These are phyloP conservation scores for Alitta virens DNA, from an alignment of 2,888 invertebrate genomes.

Conservation along the genomic window DNA sequence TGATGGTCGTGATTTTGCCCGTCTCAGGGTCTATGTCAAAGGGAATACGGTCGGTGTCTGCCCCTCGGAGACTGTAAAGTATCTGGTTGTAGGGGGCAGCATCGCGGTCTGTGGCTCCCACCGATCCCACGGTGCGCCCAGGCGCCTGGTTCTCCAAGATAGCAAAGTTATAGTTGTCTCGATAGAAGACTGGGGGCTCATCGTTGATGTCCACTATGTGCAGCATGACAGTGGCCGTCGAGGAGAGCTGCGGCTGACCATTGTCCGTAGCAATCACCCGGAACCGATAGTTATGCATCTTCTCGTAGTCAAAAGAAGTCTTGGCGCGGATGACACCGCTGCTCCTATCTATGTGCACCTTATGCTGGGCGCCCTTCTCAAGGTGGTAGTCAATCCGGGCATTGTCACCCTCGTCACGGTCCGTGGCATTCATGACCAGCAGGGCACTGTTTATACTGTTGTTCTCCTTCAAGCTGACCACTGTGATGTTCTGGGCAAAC, in stretches of 20 bases:
- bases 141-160: conserved; percentile 7
- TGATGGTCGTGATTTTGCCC: conserved; percentile 11
- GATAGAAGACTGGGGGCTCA: conserved; percentile 9
- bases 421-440: conserved; percentile 2
- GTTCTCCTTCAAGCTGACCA: conserved; percentile 8
- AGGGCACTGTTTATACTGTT: conserved; percentile 5
- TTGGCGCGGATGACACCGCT: conserved; percentile 8
- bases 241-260: conserved; percentile 5
- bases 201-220: conserved; percentile 14
- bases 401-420: conserved; percentile 13
- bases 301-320: conserved; percentile 11
- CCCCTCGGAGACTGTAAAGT: conserved; percentile 1
- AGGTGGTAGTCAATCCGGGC: conserved; percentile 3
- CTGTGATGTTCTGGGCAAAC: conserved; percentile 5
- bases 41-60: background rate
- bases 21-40: conserved; percentile 8
- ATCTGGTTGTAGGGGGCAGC: conserved; percentile 10
- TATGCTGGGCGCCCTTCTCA: background rate
- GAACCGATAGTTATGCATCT: conserved; percentile 14
- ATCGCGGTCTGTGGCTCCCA: conserved; percentile 9
- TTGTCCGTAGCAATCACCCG: conserved; percentile 12
- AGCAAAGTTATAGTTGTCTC: conserved; percentile 1
- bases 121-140: background rate
- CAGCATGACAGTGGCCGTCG: conserved; percentile 10
- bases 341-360: conserved; percentile 6